Base-by-base conservation (phyloP, 2,797 vertebrate genomes). In the Sciurus carolinensis region DNA sequence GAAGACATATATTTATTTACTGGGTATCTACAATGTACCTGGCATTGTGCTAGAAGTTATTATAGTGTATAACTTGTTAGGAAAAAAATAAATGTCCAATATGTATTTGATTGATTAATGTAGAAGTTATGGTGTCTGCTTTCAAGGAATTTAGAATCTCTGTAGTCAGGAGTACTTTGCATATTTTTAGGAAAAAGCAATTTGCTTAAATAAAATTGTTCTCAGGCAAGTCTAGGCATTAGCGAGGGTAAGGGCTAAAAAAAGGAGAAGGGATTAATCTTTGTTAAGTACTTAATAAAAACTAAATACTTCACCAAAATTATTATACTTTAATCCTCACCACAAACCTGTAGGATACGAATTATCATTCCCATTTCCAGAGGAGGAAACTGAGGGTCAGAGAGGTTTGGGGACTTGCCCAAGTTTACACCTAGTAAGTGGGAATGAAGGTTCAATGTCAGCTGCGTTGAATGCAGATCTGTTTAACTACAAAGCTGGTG, bases 191-290 rank as follows among this genome's bases (percentile, higher is more conserved):
- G 28, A 81, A 47, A 91, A 83, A 71, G 2, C 44, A 90, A 67
- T 54, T 66, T 92, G 75, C 33, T 39, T 77, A 81, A 96, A 91
- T 80, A 94, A 93, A 96, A 93, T 57, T 87, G 36, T 95, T 90
- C n/a, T 90, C 17, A 44, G 54, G 39, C 89, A 96, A 92, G 69
- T 85, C 62, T 91, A 80, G 36, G 11, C 50, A 85, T 92, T 75
- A 86, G 59, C 26, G 71, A 91, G 59, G n/a, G 33, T 57, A 91
- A 92, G 26, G 88, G 52, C 52, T 81, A 90, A 96, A 28, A 20
- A 82, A 75, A 93, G 57, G 87, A 79, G 47, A 94, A 96, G 42
- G 4, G n/a, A 59, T 52, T 92, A 71, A 86, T 80, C 50, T 77
- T 96, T 93, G 89, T 59, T 94, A 93, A 95, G 39, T 79, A 67